These are phyloP conservation scores for Tenthredo distinguenda DNA, from an alignment of 2,888 invertebrate genomes.

Conservation along the genomic window DNA sequence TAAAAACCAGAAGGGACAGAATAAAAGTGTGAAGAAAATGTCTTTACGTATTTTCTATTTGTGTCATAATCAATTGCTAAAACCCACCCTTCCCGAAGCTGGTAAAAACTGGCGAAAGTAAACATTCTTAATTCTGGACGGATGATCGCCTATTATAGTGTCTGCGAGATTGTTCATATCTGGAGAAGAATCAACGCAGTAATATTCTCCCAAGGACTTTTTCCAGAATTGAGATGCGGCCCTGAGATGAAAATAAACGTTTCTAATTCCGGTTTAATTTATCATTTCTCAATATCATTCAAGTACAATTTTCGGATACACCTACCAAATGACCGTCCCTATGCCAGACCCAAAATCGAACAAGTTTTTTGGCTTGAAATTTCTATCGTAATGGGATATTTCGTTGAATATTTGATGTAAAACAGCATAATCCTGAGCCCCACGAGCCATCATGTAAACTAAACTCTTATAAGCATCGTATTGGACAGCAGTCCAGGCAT, in stretches of 20 bases:
- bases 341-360: conserved; percentile 97
- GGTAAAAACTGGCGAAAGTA: conserved; percentile 92
- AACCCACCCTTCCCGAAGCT: conserved; percentile 72
- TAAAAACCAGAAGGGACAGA: conserved; percentile 66
- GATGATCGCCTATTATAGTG: conserved; percentile 83
- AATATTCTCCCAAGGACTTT: conserved; percentile 87
- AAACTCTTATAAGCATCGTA: conserved; percentile 84
- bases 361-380: conserved; percentile 87
- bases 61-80: neutral
- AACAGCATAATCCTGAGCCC: conserved; percentile 88
- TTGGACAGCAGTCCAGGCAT: conserved; percentile 87
- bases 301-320: conserved; percentile 41
- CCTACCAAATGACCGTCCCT: conserved; percentile 90
- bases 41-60: neutral
- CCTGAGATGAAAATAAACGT: conserved; percentile 76
- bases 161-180: conserved; percentile 92
- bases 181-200: conserved; percentile 90
- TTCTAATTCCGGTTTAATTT: conserved; percentile 50
- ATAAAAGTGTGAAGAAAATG: neutral
- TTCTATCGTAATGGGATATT: conserved; percentile 82
- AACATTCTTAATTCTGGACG: conserved; percentile 81
- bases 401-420: conserved; percentile 87
- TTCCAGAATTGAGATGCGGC: conserved; percentile 88
- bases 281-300: conserved; percentile 41
- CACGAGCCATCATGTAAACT: conserved; percentile 86